Conservation (phyloP, 2,888 invertebrate genomes). For the Aleiodes leptofemur region DNA sequence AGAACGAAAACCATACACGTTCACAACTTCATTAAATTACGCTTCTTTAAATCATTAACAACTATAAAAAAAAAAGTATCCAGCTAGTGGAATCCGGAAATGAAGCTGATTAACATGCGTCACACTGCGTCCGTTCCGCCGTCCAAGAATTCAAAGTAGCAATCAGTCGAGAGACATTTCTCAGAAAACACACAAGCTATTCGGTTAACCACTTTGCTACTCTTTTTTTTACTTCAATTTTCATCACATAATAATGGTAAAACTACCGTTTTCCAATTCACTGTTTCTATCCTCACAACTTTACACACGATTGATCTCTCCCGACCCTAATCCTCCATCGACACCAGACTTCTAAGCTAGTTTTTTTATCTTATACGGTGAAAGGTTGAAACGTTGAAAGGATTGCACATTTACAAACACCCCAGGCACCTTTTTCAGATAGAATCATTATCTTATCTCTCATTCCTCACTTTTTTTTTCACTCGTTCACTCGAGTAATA, state of each 20-base stretch:
- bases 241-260: not conserved
- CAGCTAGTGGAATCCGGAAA: slow-evolving; percentile 43
- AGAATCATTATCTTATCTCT: slow-evolving; percentile 18
- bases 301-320: slow-evolving; percentile 46
- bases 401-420: slow-evolving; percentile 18
- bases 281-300: slow-evolving; percentile 9
- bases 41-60: not conserved
- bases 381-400: slow-evolving; percentile 26
- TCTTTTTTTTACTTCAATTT: too few relatives aligned
- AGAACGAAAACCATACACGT: not conserved
- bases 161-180: slow-evolving; percentile 17
- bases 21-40: not conserved
- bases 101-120: slow-evolving; percentile 42
- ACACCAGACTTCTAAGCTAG: slow-evolving; percentile 10
- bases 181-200: slow-evolving; percentile 21
- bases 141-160: slow-evolving; percentile 41
- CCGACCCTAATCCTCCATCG: slow-evolving; percentile 35
- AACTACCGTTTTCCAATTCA: slow-evolving; percentile 39
- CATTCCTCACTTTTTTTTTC: slow-evolving; percentile 1
- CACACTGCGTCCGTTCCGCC: slow-evolving; percentile 31
- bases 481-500: slow-evolving; percentile 16
- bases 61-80: not conserved
- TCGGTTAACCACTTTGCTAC: not conserved
- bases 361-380: not conserved
- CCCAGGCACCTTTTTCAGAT: slow-evolving; percentile 3